These are phyloP conservation scores for Antedon bifida DNA, from an alignment of 35 echinoderm and acorn worm genomes.

Conservation along the genomic window DNA sequence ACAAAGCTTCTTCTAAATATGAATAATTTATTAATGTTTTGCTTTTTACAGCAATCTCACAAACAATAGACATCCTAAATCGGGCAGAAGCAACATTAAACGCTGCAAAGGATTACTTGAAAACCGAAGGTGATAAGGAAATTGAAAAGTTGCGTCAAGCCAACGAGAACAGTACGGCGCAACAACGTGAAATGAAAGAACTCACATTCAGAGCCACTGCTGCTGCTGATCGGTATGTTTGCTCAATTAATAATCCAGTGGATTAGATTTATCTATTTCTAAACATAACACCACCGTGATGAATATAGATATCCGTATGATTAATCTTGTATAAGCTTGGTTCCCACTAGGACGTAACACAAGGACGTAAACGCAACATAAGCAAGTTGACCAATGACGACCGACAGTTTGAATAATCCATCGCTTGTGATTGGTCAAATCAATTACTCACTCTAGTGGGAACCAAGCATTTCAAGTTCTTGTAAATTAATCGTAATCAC, in stretches of 20 bases:
- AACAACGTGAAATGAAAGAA: background rate
- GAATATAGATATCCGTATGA: too few relatives aligned
- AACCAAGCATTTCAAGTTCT: too few relatives aligned
- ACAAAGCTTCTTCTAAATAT: too few relatives aligned
- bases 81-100: background rate
- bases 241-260: background rate
- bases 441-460: too few relatives aligned
- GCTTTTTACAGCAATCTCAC: background rate
- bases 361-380: too few relatives aligned
- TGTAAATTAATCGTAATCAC: too few relatives aligned
- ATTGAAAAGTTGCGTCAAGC: background rate
- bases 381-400: too few relatives aligned
- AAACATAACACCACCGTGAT: too few relatives aligned
- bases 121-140: background rate
- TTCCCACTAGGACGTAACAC: too few relatives aligned
- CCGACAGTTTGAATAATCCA: too few relatives aligned
- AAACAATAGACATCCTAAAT: background rate
- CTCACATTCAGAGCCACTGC: background rate
- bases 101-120: background rate
- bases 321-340: too few relatives aligned
- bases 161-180: background rate
- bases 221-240: background rate
- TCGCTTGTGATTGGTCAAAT: too few relatives aligned
- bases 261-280: background rate
- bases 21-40: background rate